These are phyloP conservation scores for Chamaea fasciata DNA, from an alignment of 2,113 vertebrate species.

Conservation along the genomic window DNA sequence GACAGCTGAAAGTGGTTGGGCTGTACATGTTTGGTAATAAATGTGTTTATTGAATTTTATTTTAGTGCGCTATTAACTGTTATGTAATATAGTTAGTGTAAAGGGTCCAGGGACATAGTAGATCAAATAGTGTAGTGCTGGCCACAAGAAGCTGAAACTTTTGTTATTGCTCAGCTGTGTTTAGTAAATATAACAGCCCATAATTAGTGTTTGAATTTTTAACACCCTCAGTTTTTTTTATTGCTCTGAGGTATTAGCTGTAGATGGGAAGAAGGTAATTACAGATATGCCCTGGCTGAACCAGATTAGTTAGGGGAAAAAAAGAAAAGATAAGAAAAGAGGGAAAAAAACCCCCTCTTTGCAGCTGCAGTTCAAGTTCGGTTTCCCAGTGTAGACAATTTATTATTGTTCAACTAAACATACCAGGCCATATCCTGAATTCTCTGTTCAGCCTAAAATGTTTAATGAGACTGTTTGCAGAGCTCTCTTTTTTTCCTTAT, in stretches of 20 bases:
- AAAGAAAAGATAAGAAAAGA: background rate
- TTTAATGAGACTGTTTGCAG: background rate
- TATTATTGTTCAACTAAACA: constrained; percentile 71
- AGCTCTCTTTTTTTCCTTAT: background rate
- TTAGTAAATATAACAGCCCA: constrained; percentile 66
- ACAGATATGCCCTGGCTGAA: constrained; percentile 43
- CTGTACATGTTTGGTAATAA: constrained; percentile 1
- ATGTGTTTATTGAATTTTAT: constrained; percentile 38
- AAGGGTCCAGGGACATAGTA: constrained; percentile 23
- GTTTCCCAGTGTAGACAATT: constrained; percentile 58
- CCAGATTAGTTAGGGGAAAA: background rate
- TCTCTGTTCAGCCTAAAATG: background rate
- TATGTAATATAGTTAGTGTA: constrained; percentile 26
- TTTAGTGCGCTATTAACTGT: constrained; percentile 40
- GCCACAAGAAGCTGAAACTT: constrained; percentile 31
- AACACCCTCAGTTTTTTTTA: constrained; percentile 62
- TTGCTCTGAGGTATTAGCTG: constrained; percentile 47
- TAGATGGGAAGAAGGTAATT: constrained; percentile 57
- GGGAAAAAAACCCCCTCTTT: background rate
- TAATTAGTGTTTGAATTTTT: constrained; percentile 65
- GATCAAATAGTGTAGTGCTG: constrained; percentile 21
- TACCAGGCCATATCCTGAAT: background rate
- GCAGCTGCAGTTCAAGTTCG: constrained; percentile 51
- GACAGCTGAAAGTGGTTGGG: background rate
- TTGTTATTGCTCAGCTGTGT: constrained; percentile 49